phyloP scores from a whole-genome alignment of 2,888 invertebrate genomes.

The Mechanitis mazaeus region DNA sequence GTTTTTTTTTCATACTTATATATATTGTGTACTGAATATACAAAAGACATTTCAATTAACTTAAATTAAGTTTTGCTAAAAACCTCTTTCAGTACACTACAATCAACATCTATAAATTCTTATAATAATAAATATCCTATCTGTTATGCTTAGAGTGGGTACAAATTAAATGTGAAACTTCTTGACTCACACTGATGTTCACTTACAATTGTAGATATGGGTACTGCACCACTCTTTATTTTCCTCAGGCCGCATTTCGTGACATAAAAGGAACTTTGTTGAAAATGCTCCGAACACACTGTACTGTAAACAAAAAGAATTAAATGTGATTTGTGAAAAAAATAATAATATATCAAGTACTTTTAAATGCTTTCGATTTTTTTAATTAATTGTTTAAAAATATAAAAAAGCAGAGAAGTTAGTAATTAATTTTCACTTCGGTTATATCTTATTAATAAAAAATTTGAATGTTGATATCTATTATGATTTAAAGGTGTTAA shows the following conservation, averaged over 20 bases:
- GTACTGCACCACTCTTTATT: constrained; percentile 51
- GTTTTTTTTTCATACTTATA: too few relatives aligned
- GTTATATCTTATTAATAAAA: neutral
- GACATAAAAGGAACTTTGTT: constrained; percentile 49
- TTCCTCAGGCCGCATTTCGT: constrained; percentile 50
- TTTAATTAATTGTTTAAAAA: neutral
- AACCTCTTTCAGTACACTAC: too few relatives aligned
- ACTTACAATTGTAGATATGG: constrained; percentile 33
- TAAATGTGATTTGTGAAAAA: neutral
- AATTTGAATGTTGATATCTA: too few relatives aligned
- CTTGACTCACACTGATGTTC: neutral
- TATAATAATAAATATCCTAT: too few relatives aligned
- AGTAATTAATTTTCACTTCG: too few relatives aligned
- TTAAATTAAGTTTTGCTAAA: too few relatives aligned
- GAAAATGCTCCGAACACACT: constrained; percentile 61
- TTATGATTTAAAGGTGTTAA: neutral
- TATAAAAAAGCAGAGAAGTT: too few relatives aligned
- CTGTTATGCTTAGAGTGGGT: too few relatives aligned
- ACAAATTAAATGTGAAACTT: too few relatives aligned
- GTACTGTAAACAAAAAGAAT: constrained; percentile 34
- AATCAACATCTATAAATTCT: too few relatives aligned
- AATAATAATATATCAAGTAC: neutral
- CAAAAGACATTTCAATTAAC: too few relatives aligned
- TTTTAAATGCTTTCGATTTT: neutral
- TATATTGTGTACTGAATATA: too few relatives aligned